Evolutionary conservation across 2,888 invertebrate genomes (phyloP), one percentile per base, ranked within the genome.

Genomic region (Scaptomyza tumidula): DNA sequence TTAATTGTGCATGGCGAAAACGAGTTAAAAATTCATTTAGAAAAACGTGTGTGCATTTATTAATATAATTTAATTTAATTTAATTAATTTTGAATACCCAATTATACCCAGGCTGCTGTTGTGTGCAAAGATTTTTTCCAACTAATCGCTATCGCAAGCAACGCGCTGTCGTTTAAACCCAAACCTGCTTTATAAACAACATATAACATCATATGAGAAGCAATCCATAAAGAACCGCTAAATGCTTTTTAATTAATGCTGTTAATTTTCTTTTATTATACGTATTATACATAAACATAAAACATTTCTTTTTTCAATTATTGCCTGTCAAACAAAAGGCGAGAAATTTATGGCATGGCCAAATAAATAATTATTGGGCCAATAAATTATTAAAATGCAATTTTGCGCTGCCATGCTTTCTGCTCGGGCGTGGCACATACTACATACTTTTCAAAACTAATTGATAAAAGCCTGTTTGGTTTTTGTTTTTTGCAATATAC

Each of bases 71-170:
- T 66, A 41, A 44, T 62, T 77, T 71, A 35, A 52, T 61, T 49
- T 66, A 41, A 44, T 66, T 77, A 69, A 50, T 53, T 74, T 58
- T 69, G 46, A 67, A 71, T 56, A 50, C 63, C 65, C 71, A 67
- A 69, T 61, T 70, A 4, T 70, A 72, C 67, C 73, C 79, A 79
- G 80, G 80, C 75, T 81, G 88, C 87, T 88, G 88, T 85, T 89
- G 88, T 88, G 88, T 89, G 89, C 89, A 89, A 89, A 65, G 88
- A 88, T 89, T 89, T 83, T 78, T 71, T 77, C 77, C 76, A 89
- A 70, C 71, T 81, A 80, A 78, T 76, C 78, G 75, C 68, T 60
- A 64, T 61, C n/a, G 1, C 71, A 71, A 64, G n/a, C 59, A 58
- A 62, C 53, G 70, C 71, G 76, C 73, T 76, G 74, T 58, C 52